Conservation (phyloP, 2,888 invertebrate genomes). For the Mellilla xanthometata region DNA sequence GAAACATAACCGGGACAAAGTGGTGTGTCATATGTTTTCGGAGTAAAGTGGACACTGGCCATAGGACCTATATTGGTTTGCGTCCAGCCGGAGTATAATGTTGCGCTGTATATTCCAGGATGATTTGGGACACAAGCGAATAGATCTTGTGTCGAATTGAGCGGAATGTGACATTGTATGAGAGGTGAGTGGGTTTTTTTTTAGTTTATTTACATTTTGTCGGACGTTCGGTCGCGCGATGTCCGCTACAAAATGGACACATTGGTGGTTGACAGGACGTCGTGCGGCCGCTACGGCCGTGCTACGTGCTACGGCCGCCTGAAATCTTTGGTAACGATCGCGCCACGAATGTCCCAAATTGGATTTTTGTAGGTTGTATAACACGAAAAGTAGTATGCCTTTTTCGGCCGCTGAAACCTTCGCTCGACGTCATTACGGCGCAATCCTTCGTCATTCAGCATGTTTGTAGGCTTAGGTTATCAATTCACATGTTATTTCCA, state of each 20-base stretch:
- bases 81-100: slow-evolving; percentile 76
- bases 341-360: slow-evolving; percentile 33
- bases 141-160: slow-evolving; percentile 77
- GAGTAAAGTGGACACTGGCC: slow-evolving; percentile 76
- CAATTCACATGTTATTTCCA: slow-evolving; percentile 29
- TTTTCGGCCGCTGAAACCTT: slow-evolving; percentile 11
- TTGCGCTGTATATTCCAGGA: slow-evolving; percentile 76
- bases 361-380: slow-evolving; percentile 62
- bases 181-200: slow-evolving; percentile 73
- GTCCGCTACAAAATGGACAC: slow-evolving; percentile 70
- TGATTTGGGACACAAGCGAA: slow-evolving; percentile 73
- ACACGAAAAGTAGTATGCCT: slow-evolving; percentile 38
- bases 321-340: slow-evolving; percentile 40
- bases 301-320: slow-evolving; percentile 43
- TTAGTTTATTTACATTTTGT: slow-evolving; percentile 76
- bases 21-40: slow-evolving; percentile 81
- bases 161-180: slow-evolving; percentile 83
- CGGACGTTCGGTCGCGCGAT: slow-evolving; percentile 53
- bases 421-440: slow-evolving; percentile 19
- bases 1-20: slow-evolving; percentile 61
- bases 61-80: slow-evolving; percentile 80
- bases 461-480: slow-evolving; percentile 33
- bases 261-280: slow-evolving; percentile 60
- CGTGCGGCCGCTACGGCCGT: slow-evolving; percentile 53
- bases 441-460: slow-evolving; percentile 21